phyloP scores from a whole-genome alignment of 1,140 invertebrate genomes.

The Danaus melanippus region DNA sequence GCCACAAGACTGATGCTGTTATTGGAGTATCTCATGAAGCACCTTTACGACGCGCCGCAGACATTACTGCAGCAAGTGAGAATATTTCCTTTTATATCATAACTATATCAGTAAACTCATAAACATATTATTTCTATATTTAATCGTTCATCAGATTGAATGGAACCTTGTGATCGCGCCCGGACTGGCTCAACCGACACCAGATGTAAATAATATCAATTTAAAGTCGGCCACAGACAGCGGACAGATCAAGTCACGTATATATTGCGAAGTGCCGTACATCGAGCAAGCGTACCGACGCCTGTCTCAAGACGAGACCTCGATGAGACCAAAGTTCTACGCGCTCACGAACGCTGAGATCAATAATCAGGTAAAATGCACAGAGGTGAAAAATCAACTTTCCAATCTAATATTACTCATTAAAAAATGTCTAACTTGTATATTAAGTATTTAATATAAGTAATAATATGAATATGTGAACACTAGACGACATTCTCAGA shows the following conservation, averaged over 20 bases:
- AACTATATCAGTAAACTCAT: slow-evolving; percentile 5
- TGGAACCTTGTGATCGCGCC: slow-evolving; percentile 85
- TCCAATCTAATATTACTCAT: too few species aligned
- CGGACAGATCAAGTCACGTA: slow-evolving; percentile 62
- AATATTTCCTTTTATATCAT: background rate
- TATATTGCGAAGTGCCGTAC: slow-evolving; percentile 84
- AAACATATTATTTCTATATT: background rate
- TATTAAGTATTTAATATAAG: too few species aligned
- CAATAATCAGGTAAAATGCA: slow-evolving; percentile 76
- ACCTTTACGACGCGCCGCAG: slow-evolving; percentile 91
- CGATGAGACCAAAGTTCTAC: slow-evolving; percentile 91
- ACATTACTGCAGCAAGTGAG: slow-evolving; percentile 82
- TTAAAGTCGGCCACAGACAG: slow-evolving; percentile 43
- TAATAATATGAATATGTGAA: too few species aligned
- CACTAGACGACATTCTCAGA: too few species aligned
- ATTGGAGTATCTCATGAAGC: slow-evolving; percentile 96
- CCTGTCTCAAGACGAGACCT: slow-evolving; percentile 80
- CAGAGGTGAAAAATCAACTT: background rate
- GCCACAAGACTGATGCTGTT: slow-evolving; percentile 88
- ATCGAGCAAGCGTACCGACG: slow-evolving; percentile 85
- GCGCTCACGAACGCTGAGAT: slow-evolving; percentile 82
- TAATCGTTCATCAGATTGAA: slow-evolving; percentile 77
- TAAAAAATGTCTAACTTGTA: too few species aligned
- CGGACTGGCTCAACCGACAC: slow-evolving; percentile 45
- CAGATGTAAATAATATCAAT: slow-evolving; percentile 32